These are phyloP conservation scores for Gobio occitaniae DNA, from an alignment of 2,797 vertebrate genomes.

Conservation along the genomic window DNA sequence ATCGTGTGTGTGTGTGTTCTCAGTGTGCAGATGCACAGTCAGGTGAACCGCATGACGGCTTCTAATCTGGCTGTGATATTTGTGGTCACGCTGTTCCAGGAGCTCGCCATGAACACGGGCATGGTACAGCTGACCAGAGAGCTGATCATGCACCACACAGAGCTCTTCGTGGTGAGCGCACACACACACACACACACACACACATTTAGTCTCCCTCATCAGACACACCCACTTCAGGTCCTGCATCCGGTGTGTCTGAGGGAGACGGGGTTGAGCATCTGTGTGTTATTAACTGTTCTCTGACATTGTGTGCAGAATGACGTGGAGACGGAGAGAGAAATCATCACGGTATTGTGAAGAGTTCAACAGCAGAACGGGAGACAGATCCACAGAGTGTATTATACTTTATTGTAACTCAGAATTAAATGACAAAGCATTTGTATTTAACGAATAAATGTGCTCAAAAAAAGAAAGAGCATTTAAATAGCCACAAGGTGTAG, in stretches of 20 bases:
- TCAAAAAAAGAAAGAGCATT: not conserved
- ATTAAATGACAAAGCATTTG: not conserved
- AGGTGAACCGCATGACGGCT: slow-evolving; percentile 78
- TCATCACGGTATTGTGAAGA: slow-evolving; percentile 59
- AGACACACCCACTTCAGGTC: no score
- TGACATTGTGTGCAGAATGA: slow-evolving; percentile 48
- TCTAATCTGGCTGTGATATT: slow-evolving; percentile 80
- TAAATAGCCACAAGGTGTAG: not conserved
- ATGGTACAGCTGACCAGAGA: slow-evolving; percentile 74
- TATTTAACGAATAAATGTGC: not conserved
- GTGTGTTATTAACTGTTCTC: no score
- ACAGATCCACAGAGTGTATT: not conserved
- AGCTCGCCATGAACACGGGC: slow-evolving; percentile 68
- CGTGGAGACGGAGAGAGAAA: slow-evolving; percentile 11
- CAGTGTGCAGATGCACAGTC: slow-evolving; percentile 78
- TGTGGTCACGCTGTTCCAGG: slow-evolving; percentile 75
- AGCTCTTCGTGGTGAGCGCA: slow-evolving; percentile 72
- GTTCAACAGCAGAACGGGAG: not conserved
- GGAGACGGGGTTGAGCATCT: no score
- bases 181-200: no score
- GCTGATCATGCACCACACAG: slow-evolving; percentile 76
- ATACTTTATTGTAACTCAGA: not conserved
- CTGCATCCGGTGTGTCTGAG: no score
- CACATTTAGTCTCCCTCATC: no score
- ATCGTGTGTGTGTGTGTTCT: not conserved